Evolutionary conservation across 2,113 vertebrate species (phyloP).

Genomic region (Pitta sordida): DNA sequence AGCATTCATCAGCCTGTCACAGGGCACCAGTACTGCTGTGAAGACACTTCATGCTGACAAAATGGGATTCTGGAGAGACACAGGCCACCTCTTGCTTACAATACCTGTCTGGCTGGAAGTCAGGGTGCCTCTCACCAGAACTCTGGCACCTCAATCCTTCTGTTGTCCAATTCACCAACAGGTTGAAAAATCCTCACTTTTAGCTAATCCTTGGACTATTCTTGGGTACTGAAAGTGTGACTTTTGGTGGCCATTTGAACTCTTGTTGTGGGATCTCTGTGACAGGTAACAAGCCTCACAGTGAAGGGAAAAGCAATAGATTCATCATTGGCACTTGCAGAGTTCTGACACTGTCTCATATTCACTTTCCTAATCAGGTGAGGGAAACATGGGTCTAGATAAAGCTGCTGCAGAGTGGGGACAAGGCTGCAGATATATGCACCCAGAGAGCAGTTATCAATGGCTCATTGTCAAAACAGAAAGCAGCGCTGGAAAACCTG

Average conservation of each 20-base stretch:
- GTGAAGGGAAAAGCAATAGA: constrained; percentile 50
- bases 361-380: constrained; percentile 59
- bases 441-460: constrained; percentile 46
- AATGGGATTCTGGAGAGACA: neutral
- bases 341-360: constrained; percentile 32
- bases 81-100: neutral
- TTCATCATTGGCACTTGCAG: constrained; percentile 40
- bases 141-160: neutral
- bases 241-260: constrained; percentile 10
- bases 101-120: neutral
- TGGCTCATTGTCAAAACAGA: constrained; percentile 46
- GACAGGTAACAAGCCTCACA: neutral
- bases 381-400: constrained; percentile 39
- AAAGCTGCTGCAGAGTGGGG: neutral
- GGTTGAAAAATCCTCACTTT: neutral
- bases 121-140: neutral
- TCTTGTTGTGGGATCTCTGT: neutral
- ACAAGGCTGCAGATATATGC: constrained; percentile 6
- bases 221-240: neutral
- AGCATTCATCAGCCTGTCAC: neutral
- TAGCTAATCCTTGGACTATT: neutral
- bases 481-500: neutral
- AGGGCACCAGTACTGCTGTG: accelerated
- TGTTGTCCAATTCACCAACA: neutral
- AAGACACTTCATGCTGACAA: neutral